These are phyloP conservation scores for Cardiocondyla obscurior DNA, from an alignment of 1,140 invertebrate species.

Conservation along the genomic window DNA sequence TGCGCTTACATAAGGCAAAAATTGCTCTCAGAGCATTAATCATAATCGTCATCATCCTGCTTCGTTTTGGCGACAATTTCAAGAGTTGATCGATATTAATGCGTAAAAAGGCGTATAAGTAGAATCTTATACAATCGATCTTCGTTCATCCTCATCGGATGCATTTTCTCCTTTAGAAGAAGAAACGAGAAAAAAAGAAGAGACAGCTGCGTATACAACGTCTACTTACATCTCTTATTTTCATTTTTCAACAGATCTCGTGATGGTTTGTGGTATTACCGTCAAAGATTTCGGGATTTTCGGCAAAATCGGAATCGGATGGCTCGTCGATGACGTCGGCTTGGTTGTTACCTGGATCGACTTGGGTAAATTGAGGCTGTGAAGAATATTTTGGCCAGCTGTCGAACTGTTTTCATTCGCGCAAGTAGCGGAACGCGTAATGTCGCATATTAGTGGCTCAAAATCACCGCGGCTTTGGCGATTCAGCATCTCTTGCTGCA, in stretches of 20 bases:
- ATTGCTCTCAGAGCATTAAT: constrained; percentile 27
- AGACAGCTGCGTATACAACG: constrained; percentile 25
- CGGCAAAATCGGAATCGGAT: constrained; percentile 84
- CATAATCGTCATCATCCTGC: neutral
- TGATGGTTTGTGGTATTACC: constrained; percentile 88
- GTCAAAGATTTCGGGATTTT: constrained; percentile 91
- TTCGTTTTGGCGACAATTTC: constrained; percentile 22
- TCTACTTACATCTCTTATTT: constrained; percentile 18
- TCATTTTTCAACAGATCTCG: constrained; percentile 80
- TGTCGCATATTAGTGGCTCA: constrained; percentile 83
- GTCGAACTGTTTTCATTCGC: constrained; percentile 79
- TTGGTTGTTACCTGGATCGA: constrained; percentile 83
- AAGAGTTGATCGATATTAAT: neutral
- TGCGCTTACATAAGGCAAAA: constrained; percentile 51
- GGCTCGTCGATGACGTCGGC: constrained; percentile 59
- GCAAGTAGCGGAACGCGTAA: constrained; percentile 70
- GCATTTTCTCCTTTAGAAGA: neutral
- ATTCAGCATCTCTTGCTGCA: constrained; percentile 82
- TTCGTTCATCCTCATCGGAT: neutral
- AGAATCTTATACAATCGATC: neutral
- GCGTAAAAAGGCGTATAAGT: constrained; percentile 2
- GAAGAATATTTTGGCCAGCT: constrained; percentile 77
- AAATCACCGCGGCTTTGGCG: constrained; percentile 81
- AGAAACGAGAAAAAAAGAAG: neutral
- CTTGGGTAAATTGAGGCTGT: constrained; percentile 81